Evolutionary conservation across 2,888 invertebrate genomes (phyloP), one percentile per base, ranked within the genome.

Genomic region (Nomada ferruginata): DNA sequence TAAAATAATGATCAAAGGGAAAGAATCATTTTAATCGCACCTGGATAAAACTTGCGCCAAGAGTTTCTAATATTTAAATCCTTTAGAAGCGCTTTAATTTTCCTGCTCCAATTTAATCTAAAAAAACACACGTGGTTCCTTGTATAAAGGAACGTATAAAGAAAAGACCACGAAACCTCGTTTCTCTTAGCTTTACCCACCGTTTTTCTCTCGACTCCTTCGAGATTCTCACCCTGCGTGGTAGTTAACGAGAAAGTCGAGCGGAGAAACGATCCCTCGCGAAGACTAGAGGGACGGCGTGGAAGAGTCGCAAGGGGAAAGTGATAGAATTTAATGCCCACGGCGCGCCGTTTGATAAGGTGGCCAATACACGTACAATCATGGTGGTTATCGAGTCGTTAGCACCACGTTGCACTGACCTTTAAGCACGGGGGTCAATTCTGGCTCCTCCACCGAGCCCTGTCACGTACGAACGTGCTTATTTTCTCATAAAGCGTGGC

Each of bases 361-460:
- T 81, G 86, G 79, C 86, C 86, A 85, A 87, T 87, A 88, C 86
- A 87, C 83, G 83, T 87, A 82, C 85, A 88, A 88, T 87, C 79
- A 87, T 77, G 81, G 84, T 85, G 85, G 79, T 89, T 89, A 89
- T 89, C 89, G 89, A 87, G 87, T 85, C 84, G 88, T 86, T 89
- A 85, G 78, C 87, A 86, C 79, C 83, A 85, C 81, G 80, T 83
- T 84, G 83, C 72, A 61, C 86, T 89, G 89, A 88, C 88, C 89
- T 88, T 88, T 88, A 85, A 86, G 82, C 83, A 36, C 84, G 86
- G 85, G 84, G 89, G 88, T 88, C 88, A 88, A 89, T 88, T 88
- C 89, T 80, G 88, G 66, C 79, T 76, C 79, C 78, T 84, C 78
- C 85, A 80, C 70, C 84, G 82, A 57, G 47, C 73, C 80, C 69